Conservation (phyloP, 1,140 invertebrate genomes). For the Sycophila sp. region DNA sequence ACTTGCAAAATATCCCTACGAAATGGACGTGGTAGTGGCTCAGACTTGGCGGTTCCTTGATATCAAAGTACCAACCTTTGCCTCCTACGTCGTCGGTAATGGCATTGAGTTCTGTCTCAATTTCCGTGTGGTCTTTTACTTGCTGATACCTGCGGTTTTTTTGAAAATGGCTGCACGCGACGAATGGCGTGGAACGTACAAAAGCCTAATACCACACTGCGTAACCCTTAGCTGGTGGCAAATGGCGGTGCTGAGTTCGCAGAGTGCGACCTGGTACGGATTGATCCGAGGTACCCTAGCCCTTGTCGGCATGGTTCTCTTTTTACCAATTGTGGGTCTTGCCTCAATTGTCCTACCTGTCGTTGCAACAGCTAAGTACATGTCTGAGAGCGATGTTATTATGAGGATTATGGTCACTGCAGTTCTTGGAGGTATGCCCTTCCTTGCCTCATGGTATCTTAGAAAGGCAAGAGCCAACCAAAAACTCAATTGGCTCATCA, state of each 20-base stretch:
- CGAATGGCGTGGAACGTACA: constrained; percentile 82
- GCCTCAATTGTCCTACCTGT: constrained; percentile 78
- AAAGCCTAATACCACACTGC: constrained; percentile 82
- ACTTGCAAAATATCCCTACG: constrained; percentile 85
- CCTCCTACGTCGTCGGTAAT: constrained; percentile 81
- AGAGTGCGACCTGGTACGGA: constrained; percentile 83
- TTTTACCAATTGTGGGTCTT: constrained; percentile 80
- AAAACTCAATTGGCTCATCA: constrained; percentile 72
- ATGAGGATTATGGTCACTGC: constrained; percentile 70
- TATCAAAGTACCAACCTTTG: constrained; percentile 81
- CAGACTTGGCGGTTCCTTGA: constrained; percentile 83
- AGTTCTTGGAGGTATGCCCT: constrained; percentile 67
- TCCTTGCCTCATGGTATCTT: constrained; percentile 73
- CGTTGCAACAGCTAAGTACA: constrained; percentile 75
- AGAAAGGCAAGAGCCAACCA: constrained; percentile 66
- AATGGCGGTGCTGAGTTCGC: constrained; percentile 80
- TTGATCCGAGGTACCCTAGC: constrained; percentile 80
- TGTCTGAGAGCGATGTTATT: constrained; percentile 73
- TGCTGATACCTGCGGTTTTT: constrained; percentile 79
- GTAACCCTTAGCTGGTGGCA: constrained; percentile 89
- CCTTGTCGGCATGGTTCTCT: constrained; percentile 79
- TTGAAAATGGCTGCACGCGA: constrained; percentile 77
- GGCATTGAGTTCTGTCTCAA: constrained; percentile 88
- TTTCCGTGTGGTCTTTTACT: constrained; percentile 80
- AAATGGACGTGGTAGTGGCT: constrained; percentile 81